Base-by-base conservation (phyloP, 1,140 invertebrate species). In the Cardiocondyla obscurior region DNA sequence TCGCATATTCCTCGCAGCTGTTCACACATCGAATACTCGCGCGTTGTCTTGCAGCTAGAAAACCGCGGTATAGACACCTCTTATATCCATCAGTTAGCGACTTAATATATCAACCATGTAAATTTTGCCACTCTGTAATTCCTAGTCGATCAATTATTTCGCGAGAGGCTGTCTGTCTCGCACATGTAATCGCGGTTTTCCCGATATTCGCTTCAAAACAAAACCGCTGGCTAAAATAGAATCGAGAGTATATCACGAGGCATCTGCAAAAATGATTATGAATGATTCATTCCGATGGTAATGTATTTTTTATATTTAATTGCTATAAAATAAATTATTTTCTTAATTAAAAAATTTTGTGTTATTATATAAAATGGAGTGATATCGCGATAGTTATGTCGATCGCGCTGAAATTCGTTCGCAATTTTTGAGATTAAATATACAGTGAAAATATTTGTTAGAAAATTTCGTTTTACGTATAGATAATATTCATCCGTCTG, bases 1-100 rank as follows among this genome's bases (percentile, higher is more conserved):
- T 55, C 81, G 46, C 74, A 64, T 69, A 53, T 87, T 87, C 64
- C 57, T 72, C 33, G 62, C 85, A 88, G 86, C 86, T 88, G 86
- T 87, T 88, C 82, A 82, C 73, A 87, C 86, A 88, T 76, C 62
- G 42, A 51, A 72, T 67, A 53, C 58, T 72, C 69, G 39, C 53
- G 10, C 58, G 60, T 22, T 49, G 55, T 49, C 60, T 57, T 44
- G 12, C 33, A 14, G 12, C 82, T 49, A 51, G 58, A 55, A 87
- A 73, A 36, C 53, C 57, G 81, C 44, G 51, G 83, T 70, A 79
- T 73, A 77, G 49, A 83, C 30, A 67, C 64, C 19, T 83, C 81
- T 77, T 86, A 77, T 72, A 51, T 44, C 44, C 77, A 28, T 28
- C 70, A 69, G 28, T 53, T 77, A 77, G 84, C 42, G 64, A 65